A percentile compares a stretch with the other conserved stretches of the same genome.
phyloP scores from a whole-genome alignment of 2,797 vertebrate species.

The Okamejei kenojei region DNA sequence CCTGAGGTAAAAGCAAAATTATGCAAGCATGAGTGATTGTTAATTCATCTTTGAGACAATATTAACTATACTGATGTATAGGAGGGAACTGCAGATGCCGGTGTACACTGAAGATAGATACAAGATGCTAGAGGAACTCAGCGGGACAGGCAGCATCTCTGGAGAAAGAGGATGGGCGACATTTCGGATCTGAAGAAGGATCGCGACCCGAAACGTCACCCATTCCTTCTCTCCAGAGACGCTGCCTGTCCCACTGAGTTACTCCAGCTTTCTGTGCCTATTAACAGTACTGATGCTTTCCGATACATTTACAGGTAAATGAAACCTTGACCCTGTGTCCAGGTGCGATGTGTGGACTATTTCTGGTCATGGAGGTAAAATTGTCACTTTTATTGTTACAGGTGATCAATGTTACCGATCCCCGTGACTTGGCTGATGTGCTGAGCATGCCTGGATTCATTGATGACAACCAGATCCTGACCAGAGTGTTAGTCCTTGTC shows the following conservation, averaged over 20 bases:
- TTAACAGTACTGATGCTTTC: no score
- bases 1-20: conserved; percentile 17
- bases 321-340: neutral
- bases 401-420: conserved; percentile 1
- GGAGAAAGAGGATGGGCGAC: no score
- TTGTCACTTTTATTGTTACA: neutral
- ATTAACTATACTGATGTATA: neutral
- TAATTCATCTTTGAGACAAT: neutral
- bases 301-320: no score
- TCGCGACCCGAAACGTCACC: no score
- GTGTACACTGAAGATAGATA: no score
- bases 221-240: no score
- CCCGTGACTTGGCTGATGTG: neutral
- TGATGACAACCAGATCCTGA: neutral
- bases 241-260: no score
- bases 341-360: neutral
- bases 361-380: neutral
- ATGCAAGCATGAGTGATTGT: neutral
- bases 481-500: neutral
- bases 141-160: no score
- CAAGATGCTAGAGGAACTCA: no score
- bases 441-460: conserved; percentile 26
- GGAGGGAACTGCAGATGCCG: no score
- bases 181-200: no score
- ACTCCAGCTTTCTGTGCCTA: no score